A percentile compares a stretch with the other conserved stretches of the same genome.
Evolutionary conservation across 2,113 vertebrate species (phyloP).

Genomic region (Clarias gariepinus): DNA sequence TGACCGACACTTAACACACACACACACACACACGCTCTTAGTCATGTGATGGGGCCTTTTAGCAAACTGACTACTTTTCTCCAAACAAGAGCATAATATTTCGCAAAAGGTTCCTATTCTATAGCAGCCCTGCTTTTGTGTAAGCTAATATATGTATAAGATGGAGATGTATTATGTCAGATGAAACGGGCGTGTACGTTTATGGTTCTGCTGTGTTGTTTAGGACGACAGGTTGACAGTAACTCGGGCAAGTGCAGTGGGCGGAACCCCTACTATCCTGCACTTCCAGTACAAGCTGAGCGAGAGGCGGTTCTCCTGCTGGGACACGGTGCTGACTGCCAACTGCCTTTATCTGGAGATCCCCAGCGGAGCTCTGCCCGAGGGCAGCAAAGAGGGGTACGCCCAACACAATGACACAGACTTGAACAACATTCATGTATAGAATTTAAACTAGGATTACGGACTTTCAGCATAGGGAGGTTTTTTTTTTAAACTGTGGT

Average conservation of each 20-base stretch:
- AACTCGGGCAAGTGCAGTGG: constrained; percentile 81
- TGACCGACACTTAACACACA: constrained; percentile 35
- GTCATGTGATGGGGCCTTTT: constrained; percentile 7
- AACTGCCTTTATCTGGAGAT: constrained; percentile 94
- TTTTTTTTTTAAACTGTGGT: background rate
- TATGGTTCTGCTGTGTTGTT: background rate
- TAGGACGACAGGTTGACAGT: constrained; percentile 67
- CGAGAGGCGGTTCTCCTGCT: constrained; percentile 85
- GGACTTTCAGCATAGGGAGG: background rate
- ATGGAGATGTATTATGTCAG: background rate
- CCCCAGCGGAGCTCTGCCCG: constrained; percentile 83
- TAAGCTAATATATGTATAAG: background rate
- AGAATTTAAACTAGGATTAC: background rate
- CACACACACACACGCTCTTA: background rate
- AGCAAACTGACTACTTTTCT: constrained; percentile 9
- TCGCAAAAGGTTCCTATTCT: background rate
- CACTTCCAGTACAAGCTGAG: constrained; percentile 92
- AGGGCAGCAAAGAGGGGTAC: constrained; percentile 97
- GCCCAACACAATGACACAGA: constrained; percentile 48
- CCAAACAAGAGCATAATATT: constrained; percentile 1
- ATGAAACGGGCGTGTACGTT: background rate
- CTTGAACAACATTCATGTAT: background rate
- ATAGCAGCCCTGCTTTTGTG: background rate
- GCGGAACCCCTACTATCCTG: constrained; percentile 80
- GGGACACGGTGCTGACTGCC: constrained; percentile 86